Conservation (phyloP, 2,113 vertebrate species). For the Indri indri region DNA sequence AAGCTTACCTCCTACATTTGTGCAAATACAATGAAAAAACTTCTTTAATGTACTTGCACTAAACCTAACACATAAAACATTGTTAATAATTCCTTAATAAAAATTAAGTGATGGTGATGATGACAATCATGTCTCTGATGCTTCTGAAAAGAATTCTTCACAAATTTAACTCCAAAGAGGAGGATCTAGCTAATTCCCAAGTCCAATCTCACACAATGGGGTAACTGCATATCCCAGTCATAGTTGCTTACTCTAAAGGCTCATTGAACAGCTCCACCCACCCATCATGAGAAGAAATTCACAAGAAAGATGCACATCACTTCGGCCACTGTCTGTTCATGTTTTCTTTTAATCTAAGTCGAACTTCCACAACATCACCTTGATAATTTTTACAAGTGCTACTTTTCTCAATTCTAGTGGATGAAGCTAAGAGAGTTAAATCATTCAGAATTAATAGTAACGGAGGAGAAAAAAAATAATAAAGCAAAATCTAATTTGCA, state of each 20-base stretch:
- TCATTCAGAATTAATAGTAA: background rate
- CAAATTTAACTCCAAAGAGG: background rate
- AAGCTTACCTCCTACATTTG: background rate
- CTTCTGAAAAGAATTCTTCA: background rate
- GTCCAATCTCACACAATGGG: background rate
- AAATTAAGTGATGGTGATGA: background rate
- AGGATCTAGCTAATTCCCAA: background rate
- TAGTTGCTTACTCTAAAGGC: background rate
- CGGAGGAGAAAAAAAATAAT: background rate
- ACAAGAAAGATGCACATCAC: background rate
- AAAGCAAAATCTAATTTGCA: background rate
- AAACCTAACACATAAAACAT: background rate
- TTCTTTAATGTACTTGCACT: background rate
- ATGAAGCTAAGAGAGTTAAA: background rate
- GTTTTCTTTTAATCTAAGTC: background rate
- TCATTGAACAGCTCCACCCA: background rate
- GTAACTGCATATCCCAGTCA: background rate
- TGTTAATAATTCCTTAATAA: background rate
- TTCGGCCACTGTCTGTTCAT: background rate
- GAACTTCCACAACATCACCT: background rate
- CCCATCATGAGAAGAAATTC: background rate
- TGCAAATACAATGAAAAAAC: background rate
- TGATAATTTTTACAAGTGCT: background rate
- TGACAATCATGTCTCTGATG: background rate
- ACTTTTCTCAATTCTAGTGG: background rate